Evolutionary conservation across 2,888 invertebrate species (phyloP).

Genomic region (Entomobrya proxima): DNA sequence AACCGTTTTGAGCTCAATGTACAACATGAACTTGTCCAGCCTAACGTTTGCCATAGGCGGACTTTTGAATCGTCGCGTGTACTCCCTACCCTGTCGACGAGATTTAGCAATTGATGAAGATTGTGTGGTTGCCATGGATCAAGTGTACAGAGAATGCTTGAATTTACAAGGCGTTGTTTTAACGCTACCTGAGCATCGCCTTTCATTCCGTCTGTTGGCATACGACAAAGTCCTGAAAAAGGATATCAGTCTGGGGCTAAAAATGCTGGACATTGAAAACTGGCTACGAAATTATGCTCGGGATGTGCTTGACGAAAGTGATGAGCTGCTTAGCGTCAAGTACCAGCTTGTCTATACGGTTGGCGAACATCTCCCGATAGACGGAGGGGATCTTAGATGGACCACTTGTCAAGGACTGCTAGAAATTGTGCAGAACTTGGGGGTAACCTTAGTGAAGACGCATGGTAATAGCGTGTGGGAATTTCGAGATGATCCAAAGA

Average conservation of each 20-base stretch:
- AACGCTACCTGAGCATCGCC: conserved; percentile 52
- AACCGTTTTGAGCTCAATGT: conserved; percentile 65
- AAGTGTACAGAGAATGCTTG: conserved; percentile 29
- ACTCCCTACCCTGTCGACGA: conserved; percentile 62
- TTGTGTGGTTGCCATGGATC: background rate
- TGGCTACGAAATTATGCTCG: conserved; percentile 57
- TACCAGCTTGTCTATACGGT: conserved; percentile 72
- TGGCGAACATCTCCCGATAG: conserved; percentile 60
- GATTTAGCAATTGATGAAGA: conserved; percentile 23
- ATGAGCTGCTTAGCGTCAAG: conserved; percentile 71
- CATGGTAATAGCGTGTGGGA: background rate
- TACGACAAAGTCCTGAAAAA: background rate
- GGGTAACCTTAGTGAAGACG: background rate
- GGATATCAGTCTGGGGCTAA: background rate
- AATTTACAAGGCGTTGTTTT: conserved; percentile 29
- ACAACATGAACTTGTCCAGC: conserved; percentile 45
- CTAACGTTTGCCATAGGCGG: conserved; percentile 60
- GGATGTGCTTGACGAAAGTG: conserved; percentile 71
- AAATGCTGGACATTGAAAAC: conserved; percentile 25
- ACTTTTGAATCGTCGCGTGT: conserved; percentile 47
- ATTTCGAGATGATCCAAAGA: background rate
- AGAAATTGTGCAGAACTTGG: conserved; percentile 6
- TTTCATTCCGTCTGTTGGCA: conserved; percentile 50
- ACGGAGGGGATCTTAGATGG: conserved; percentile 66
- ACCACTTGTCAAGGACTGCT: conserved; percentile 46